A percentile compares a stretch with the other conserved stretches of the same genome.
Evolutionary conservation across 1,140 invertebrate species (phyloP).

Genomic region (Drosophila ambigua): DNA sequence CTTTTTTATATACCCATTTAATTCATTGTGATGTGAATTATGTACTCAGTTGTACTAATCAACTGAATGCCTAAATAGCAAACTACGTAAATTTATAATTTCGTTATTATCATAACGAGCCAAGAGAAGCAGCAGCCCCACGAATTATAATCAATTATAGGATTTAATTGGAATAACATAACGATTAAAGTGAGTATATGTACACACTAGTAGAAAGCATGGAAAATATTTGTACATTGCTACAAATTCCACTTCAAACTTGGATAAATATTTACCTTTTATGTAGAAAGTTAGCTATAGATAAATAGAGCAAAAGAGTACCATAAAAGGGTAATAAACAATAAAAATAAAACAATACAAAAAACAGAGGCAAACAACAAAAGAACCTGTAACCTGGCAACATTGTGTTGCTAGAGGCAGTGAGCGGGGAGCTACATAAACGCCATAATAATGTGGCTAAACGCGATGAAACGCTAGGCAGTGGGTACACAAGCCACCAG

Average conservation of each 20-base stretch:
- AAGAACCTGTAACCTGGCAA: conserved; percentile 49
- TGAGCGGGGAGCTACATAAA: conserved; percentile 33
- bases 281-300: too few species aligned
- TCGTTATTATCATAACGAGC: too few species aligned
- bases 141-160: conserved; percentile 52
- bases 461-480: conserved; percentile 16
- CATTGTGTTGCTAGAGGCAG: conserved; percentile 19
- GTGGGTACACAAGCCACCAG: background rate
- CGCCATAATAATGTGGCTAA: conserved; percentile 45
- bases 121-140: conserved; percentile 7
- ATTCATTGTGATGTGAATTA: background rate
- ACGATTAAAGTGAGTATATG: conserved; percentile 57
- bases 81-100: background rate
- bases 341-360: conserved; percentile 48
- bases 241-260: conserved; percentile 10
- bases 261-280: conserved; percentile 4
- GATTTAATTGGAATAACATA: conserved; percentile 44
- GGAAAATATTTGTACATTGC: conserved; percentile 17
- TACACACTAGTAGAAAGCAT: too few species aligned
- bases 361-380: conserved; percentile 25
- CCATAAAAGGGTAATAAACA: conserved; percentile 57
- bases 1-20: conserved; percentile 6
- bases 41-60: conserved; percentile 2
- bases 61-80: background rate
- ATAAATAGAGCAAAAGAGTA: conserved; percentile 18